These are phyloP conservation scores for Glyptemys insculpta DNA, from an alignment of 2,797 vertebrate genomes.

Conservation along the genomic window DNA sequence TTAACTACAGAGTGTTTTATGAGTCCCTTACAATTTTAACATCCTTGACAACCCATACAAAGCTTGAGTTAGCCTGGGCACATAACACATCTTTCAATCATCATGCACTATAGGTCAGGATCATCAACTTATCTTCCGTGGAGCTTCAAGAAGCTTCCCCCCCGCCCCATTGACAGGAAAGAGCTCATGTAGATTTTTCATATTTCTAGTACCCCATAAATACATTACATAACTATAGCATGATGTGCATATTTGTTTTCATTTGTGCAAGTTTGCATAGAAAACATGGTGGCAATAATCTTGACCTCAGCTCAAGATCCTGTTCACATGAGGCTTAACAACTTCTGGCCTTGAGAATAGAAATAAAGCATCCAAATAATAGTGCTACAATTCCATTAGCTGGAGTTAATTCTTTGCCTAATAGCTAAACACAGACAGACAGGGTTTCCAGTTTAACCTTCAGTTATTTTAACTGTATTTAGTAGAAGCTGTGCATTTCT, in stretches of 20 bases:
- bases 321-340: background rate
- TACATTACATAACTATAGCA: constrained; percentile 8
- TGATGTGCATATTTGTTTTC: background rate
- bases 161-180: background rate
- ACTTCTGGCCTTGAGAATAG: constrained; percentile 23
- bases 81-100: constrained; percentile 1
- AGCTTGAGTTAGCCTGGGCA: background rate
- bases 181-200: constrained; percentile 21
- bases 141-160: background rate
- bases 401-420: background rate
- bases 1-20: background rate
- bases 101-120: background rate
- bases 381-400: constrained; percentile 8
- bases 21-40: background rate
- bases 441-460: background rate
- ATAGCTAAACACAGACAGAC: background rate
- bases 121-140: background rate
- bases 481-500: background rate
- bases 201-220: background rate
- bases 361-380: constrained; percentile 1
- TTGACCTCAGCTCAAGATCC: background rate
- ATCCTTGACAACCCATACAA: background rate
- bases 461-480: background rate
- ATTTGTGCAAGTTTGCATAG: background rate
- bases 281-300: constrained; percentile 12